Base-by-base conservation (phyloP, 2,113 vertebrate species). In the Platysteira castanea region DNA sequence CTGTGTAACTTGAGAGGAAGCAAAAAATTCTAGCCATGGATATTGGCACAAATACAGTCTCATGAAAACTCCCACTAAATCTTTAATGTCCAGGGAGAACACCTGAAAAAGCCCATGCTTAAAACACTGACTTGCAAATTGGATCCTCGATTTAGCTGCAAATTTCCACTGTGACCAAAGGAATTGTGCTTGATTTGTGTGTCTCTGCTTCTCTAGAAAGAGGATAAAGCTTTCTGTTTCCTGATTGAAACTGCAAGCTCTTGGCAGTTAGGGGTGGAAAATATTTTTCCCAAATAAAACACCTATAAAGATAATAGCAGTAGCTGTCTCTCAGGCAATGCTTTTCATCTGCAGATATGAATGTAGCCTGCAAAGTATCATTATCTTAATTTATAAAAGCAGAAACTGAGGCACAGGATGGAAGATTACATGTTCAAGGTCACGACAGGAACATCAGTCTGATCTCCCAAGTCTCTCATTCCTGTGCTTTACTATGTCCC, bases 341-440 rank as follows among this genome's bases (percentile, higher is more conserved):
- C 10, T 81, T 88, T 95, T 93, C 54, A 68, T 77, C 52, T 86
- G 31, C 39, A 84, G 71, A 54, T 90, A 91, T 52, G 70, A 87
- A 94, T n/a, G 22, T 9, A 54, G 39, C 52, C 47, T 74, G 70
- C 35, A 84, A 94, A 86, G 19, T 87, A 42, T 70, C 39, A 59
- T 88, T 86, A 84, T 84, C 84, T 83, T 54, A 57, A 63, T 93
- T 86, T 87, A 82, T 73, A 81, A 77, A 88, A 86, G 60, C 59
- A 93, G 90, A 92, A 94, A 93, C 75, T 95, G 79, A 90, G 95
- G 75, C 71, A 92, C 19, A 56, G 46, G 28, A 77, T 41, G 44
- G 70, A 52, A 93, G 92, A 93, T 90, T 82, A 75, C 54, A 23
- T 26, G 42, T 79, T 46, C 30, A 74, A 65, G 75, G 81, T 96